These are phyloP conservation scores for Gadus macrocephalus DNA, from an alignment of 2,113 vertebrate species.

Conservation along the genomic window DNA sequence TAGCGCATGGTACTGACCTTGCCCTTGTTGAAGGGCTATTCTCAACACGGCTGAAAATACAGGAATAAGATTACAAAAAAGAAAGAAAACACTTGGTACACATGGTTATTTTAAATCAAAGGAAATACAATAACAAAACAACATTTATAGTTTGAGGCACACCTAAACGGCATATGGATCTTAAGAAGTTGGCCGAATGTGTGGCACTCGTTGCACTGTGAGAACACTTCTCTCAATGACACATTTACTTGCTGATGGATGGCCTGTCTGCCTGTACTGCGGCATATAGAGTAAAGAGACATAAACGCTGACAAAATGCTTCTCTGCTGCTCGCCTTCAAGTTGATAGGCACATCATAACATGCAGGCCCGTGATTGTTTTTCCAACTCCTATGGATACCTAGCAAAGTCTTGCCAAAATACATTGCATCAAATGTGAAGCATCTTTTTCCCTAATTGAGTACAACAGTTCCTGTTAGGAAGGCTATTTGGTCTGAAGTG, in stretches of 20 bases:
- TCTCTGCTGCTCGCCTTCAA: slow-evolving; percentile 42
- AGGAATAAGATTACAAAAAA: too few relatives aligned
- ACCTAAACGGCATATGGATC: slow-evolving; percentile 9
- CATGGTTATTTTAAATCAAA: too few relatives aligned
- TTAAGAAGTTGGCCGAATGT: slow-evolving; percentile 30
- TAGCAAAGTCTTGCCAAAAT: too few relatives aligned
- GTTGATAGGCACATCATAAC: slow-evolving; percentile 29
- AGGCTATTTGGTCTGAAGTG: slow-evolving; percentile 7
- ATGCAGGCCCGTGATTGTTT: slow-evolving; percentile 12
- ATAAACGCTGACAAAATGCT: slow-evolving; percentile 62
- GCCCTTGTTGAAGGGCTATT: not conserved
- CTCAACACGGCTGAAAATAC: too few relatives aligned
- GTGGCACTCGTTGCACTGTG: slow-evolving; percentile 34
- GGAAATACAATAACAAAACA: not conserved
- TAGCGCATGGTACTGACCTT: not conserved
- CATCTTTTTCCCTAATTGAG: slow-evolving; percentile 8
- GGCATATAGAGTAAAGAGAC: slow-evolving; percentile 44
- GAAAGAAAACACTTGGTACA: too few relatives aligned
- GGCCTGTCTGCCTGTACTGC: slow-evolving; percentile 39
- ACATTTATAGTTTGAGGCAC: slow-evolving; percentile 27
- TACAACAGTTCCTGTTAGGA: slow-evolving; percentile 2
- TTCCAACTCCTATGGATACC: not conserved
- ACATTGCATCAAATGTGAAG: too few relatives aligned
- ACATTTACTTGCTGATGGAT: slow-evolving; percentile 60
- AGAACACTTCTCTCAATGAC: slow-evolving; percentile 47